Evolutionary conservation across 2,888 invertebrate species (phyloP), one percentile per base, ranked within the genome.

Genomic region (Luperina nickerlii): DNA sequence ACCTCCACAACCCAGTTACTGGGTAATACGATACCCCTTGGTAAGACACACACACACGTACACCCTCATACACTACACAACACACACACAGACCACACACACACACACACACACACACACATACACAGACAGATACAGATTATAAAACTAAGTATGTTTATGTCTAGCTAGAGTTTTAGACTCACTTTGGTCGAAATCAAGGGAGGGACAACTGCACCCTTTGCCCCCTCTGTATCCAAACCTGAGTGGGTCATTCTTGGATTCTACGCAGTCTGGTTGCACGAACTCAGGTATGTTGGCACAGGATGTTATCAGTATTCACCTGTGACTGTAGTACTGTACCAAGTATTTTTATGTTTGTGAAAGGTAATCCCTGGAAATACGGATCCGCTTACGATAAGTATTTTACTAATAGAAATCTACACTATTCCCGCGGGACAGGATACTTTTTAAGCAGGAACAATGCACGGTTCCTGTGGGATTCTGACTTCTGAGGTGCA

Each of bases 291-390:
- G 24, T 63, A 51, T 32, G 27, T 27, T 27, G 18, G 48, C n/a
- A 24, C 32, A 73, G 45, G 54, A 57, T 69, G 38, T 69, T 57
- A 48, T 57, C 38, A 75, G 45, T 68, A 63, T 69, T 75, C 38
- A 75, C 24, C 18, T 5, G 62, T 62, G 51, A 48, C 42, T 65
- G 18, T 48, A 48, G 48, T 48, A 15, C 15, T 62, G 57, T 57
- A 54, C 13, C 2, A 9, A n/a, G 42, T 63, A 62, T 54, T 69
- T 63, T n/a, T 42, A 42, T 63, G 32, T 65, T 66, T 79, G 66
- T 82, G 60, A 74, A 74, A 79, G 27, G 8, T 57, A 24, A 65
- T 65, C 42, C 20, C 11, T 51, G 18, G 18, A 81, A 65, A 66
- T 42, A 38, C 8, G 9, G 48, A 32, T 24, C 8, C 6, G 20